A percentile compares a stretch with the other conserved stretches of the same genome.
These are phyloP conservation scores for Origma solitaria DNA, from an alignment of 2,113 vertebrate genomes.

Conservation along the genomic window DNA sequence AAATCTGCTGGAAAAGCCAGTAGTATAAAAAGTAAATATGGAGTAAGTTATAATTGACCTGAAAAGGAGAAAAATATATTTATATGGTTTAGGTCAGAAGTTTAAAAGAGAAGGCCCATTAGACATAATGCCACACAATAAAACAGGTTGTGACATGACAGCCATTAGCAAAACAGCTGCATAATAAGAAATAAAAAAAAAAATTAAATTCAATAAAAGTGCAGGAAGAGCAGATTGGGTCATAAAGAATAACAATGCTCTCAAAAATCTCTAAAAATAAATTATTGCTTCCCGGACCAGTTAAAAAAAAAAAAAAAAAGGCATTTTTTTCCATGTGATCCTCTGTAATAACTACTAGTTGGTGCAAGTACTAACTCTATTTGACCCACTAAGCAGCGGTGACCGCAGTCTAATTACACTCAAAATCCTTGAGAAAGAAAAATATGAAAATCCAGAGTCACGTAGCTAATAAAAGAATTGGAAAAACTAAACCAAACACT, in stretches of 20 bases:
- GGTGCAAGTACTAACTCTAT: background rate
- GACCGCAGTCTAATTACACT: background rate
- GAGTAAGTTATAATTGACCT: background rate
- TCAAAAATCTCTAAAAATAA: background rate
- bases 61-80: constrained; percentile 13
- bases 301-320: background rate
- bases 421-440: background rate
- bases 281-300: background rate
- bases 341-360: background rate
- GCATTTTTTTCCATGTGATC: background rate
- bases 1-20: background rate
- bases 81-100: background rate
- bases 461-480: background rate
- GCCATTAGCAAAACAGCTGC: constrained; percentile 28
- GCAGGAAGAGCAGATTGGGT: background rate
- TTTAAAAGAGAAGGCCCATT: constrained; percentile 16
- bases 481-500: background rate
- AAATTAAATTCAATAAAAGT: background rate
- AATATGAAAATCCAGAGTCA: background rate
- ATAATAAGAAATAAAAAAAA: background rate
- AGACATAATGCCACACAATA: background rate
- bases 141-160: constrained; percentile 26
- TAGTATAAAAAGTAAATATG: background rate
- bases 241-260: background rate
- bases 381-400: background rate